These are phyloP conservation scores for Gavialis gangeticus DNA, from an alignment of 2,113 vertebrate species.

Conservation along the genomic window DNA sequence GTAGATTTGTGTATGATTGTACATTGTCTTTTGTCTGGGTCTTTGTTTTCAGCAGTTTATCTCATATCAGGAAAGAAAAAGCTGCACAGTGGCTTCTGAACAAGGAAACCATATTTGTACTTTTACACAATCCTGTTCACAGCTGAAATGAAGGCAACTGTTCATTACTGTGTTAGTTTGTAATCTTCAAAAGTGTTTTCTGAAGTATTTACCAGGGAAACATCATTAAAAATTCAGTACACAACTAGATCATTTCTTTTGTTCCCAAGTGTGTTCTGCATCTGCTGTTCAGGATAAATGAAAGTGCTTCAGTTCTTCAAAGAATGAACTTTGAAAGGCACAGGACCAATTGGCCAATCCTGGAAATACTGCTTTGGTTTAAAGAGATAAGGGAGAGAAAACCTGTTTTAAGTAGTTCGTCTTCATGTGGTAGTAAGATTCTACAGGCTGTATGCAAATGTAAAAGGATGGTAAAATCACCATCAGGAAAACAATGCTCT, in stretches of 20 bases:
- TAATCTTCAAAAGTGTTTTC: conserved; percentile 68
- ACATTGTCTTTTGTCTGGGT: not conserved
- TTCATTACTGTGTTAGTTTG: conserved; percentile 30
- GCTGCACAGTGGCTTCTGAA: not conserved
- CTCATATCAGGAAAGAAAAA: not conserved
- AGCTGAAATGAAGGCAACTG: conserved; percentile 31
- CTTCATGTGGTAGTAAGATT: conserved; percentile 40
- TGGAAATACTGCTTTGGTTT: conserved; percentile 44
- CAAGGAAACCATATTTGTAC: not conserved
- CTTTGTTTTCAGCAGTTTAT: not conserved
- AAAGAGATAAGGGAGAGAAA: conserved; percentile 48
- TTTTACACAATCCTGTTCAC: not conserved
- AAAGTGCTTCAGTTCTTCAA: conserved; percentile 54
- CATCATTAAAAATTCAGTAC: conserved; percentile 70
- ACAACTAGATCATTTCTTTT: conserved; percentile 64
- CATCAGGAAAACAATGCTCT: conserved; percentile 55
- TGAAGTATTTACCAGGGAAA: conserved; percentile 60
- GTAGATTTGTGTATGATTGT: not conserved
- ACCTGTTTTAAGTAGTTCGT: conserved; percentile 31
- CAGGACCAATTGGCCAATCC: conserved; percentile 38
- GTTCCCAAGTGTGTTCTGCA: conserved; percentile 50
- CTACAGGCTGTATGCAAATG: conserved; percentile 50
- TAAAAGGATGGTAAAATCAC: conserved; percentile 44
- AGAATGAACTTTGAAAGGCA: conserved; percentile 55
- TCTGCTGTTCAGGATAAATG: conserved; percentile 66